Base-by-base conservation (phyloP, 2,888 invertebrate genomes). In the Coleophora deauratella region DNA sequence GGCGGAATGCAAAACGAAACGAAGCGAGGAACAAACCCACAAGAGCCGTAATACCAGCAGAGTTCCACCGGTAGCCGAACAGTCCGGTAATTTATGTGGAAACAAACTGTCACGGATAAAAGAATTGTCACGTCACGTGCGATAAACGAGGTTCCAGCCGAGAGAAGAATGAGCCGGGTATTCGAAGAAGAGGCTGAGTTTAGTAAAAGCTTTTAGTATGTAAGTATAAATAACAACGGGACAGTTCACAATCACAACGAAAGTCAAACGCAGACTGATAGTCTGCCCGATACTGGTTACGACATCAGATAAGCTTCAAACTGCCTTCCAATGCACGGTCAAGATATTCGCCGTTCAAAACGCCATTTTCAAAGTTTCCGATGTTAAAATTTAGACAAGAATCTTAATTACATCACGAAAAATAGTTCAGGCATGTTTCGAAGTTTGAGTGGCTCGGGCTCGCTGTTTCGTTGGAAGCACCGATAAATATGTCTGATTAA, bases 1-100 rank as follows among this genome's bases (percentile, higher is more conserved):
- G 80, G 72, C 51, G 72, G 82, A 81, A 85, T 82, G 81, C 78
- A 82, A 85, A 84, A 82, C 69, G 72, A 79, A 65, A 52, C 55
- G 53, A 57, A 68, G 66, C 64, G 66, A 66, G 67, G 60, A 59
- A 69, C 62, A 68, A 68, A 69, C 61, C 64, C 72, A 69, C 66
- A 66, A 68, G 59, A 44, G 40, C 61, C 61, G 66, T 65, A 61
- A 70, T 64, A 62, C 66, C 62, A 61, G 62, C 63, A 57, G 57
- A 66, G 65, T 63, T 65, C 66, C 59, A 62, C 66, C 66, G 64
- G 74, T 72, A 69, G 72, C 66, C 57, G 60, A 66, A 67, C 66
- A 54, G 47, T 52, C 55, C 51, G 66, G 72, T 75, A 77, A 81
- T 79, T 80, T 80, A 78, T 80, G 66, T 70, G 67, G 62, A 72